Evolutionary conservation across 2,797 vertebrate genomes (phyloP).

Genomic region (Chiropotes sagulatus): DNA sequence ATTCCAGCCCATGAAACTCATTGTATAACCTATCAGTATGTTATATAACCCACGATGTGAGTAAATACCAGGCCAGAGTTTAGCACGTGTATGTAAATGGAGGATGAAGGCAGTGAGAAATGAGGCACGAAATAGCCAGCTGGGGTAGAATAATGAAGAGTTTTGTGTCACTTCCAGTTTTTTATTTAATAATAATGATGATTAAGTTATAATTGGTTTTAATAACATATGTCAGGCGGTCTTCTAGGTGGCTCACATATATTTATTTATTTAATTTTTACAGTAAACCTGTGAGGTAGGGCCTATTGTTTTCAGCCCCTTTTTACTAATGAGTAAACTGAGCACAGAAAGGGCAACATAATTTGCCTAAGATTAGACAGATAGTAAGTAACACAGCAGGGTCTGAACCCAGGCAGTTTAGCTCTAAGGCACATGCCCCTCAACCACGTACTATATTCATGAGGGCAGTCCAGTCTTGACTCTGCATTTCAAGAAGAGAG

Average conservation of each 20-base stretch:
- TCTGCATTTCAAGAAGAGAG: not conserved
- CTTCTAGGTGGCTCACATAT: not conserved
- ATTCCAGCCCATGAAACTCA: not conserved
- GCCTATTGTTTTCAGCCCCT: not conserved
- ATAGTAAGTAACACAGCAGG: not conserved
- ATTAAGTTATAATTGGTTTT: not conserved
- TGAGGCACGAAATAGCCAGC: not conserved
- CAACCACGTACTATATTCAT: not conserved
- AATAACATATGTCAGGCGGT: not conserved
- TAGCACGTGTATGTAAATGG: not conserved
- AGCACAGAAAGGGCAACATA: not conserved
- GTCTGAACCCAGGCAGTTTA: not conserved
- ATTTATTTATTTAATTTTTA: not conserved
- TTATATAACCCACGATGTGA: not conserved
- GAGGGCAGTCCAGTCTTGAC: not conserved
- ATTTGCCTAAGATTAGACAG: not conserved
- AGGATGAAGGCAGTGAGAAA: not conserved
- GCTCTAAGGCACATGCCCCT: not conserved
- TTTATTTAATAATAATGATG: not conserved
- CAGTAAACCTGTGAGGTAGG: not conserved
- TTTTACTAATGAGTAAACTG: not conserved
- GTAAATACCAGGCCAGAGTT: not conserved
- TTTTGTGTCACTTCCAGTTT: not conserved
- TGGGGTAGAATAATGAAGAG: not conserved
- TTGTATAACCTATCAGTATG: not conserved